phyloP scores from a whole-genome alignment of 2,797 vertebrate species.

The Chaetophractus vellerosus region DNA sequence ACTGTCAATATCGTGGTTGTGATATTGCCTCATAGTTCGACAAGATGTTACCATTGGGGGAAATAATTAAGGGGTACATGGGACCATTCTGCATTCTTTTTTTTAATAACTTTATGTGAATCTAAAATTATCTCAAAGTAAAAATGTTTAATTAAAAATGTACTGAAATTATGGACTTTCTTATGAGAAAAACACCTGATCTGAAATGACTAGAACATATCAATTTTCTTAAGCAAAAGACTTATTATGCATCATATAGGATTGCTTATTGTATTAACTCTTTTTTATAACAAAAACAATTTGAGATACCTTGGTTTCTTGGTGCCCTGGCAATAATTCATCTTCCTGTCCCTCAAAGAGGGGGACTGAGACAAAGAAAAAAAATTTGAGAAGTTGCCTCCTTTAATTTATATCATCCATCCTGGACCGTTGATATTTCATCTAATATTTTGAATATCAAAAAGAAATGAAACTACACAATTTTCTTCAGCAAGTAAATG shows the following conservation, averaged over 20 bases:
- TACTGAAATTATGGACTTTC: background rate
- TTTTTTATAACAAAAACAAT: background rate
- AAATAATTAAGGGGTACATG: background rate
- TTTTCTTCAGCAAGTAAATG: background rate
- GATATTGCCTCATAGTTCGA: background rate
- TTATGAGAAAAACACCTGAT: background rate
- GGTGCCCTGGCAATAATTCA: background rate
- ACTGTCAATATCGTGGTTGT: too few relatives aligned
- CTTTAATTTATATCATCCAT: background rate
- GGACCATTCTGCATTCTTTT: background rate
- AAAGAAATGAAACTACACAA: constrained; percentile 30
- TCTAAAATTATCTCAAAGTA: background rate
- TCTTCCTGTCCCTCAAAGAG: background rate
- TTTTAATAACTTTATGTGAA: background rate
- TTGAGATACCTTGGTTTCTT: background rate
- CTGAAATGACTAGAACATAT: background rate
- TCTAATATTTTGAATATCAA: constrained; percentile 41
- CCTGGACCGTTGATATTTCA: background rate
- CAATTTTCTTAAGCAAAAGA: background rate
- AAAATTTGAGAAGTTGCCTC: background rate
- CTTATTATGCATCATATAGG: too few relatives aligned
- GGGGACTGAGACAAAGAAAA: background rate
- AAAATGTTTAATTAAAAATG: background rate
- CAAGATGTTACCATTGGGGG: background rate
- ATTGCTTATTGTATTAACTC: background rate